Percentiles rank a stretch among this genome's conserved stretches.
Conservation (phyloP, 2,888 invertebrate species). For the Nemoura dubitans region DNA sequence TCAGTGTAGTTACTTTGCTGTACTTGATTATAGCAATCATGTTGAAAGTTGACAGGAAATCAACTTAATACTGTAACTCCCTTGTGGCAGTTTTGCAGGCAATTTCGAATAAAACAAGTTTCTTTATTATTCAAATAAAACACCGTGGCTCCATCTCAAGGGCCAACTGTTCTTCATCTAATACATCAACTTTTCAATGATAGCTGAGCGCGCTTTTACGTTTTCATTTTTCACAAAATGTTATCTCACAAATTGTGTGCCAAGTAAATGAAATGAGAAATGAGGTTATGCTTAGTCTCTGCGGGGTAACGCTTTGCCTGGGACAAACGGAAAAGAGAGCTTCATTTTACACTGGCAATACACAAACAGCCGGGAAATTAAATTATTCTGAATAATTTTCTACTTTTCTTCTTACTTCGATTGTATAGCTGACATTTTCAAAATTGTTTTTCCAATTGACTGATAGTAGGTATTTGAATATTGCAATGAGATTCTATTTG, state of each 20-base stretch:
- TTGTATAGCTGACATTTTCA: background rate
- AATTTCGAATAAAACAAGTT: constrained; percentile 22
- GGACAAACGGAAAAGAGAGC: background rate
- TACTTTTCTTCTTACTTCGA: background rate
- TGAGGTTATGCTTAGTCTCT: constrained; percentile 20
- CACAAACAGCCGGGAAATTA: background rate
- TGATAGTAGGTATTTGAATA: background rate
- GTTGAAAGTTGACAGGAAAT: constrained; percentile 15
- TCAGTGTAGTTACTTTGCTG: constrained; percentile 9
- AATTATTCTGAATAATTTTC: constrained; percentile 12
- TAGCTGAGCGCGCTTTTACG: constrained; percentile 10
- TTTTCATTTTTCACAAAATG: constrained; percentile 19
- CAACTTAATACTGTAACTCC: constrained; percentile 21
- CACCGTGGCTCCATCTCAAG: background rate
- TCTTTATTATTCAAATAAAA: constrained; percentile 18
- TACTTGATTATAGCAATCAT: constrained; percentile 15
- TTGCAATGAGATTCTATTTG: background rate
- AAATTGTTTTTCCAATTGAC: constrained; percentile 5
- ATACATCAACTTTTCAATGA: constrained; percentile 25
- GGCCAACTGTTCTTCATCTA: constrained; percentile 27
- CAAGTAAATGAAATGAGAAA: constrained; percentile 19
- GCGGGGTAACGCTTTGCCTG: background rate
- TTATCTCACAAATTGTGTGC: constrained; percentile 26
- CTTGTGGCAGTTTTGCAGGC: constrained; percentile 19
- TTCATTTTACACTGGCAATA: background rate